These are phyloP conservation scores for Catharus minimus DNA, from an alignment of 2,113 vertebrate genomes.

Conservation along the genomic window DNA sequence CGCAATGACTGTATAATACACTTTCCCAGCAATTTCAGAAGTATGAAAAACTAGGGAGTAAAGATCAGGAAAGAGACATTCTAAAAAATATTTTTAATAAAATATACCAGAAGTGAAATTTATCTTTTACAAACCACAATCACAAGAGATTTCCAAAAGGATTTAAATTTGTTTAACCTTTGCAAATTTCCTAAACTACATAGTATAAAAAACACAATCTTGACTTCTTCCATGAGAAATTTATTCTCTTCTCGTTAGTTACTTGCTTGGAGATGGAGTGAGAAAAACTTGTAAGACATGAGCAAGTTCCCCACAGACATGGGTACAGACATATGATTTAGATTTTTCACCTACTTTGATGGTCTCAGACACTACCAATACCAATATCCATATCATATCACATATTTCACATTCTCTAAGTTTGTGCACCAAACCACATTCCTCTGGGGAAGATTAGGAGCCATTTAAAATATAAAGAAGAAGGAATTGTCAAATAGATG, in stretches of 20 bases:
- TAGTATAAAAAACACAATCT: background rate
- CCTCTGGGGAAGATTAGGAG: background rate
- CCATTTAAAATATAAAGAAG: background rate
- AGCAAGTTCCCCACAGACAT: background rate
- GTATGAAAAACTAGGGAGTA: background rate
- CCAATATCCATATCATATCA: background rate
- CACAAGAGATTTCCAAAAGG: background rate
- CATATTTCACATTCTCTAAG: background rate
- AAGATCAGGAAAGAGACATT: background rate
- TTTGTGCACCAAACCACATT: background rate
- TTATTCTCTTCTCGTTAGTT: background rate
- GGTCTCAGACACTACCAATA: background rate
- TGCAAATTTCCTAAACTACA: background rate
- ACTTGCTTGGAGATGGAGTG: background rate
- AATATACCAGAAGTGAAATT: background rate
- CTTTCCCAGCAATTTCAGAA: background rate
- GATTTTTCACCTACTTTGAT: background rate
- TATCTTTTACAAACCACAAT: background rate
- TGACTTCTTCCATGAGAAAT: background rate
- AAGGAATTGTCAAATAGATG: background rate
- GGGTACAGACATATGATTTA: fast-evolving
- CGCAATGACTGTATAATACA: background rate
- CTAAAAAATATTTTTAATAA: background rate
- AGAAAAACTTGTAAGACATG: background rate
- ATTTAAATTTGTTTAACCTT: background rate